phyloP scores from a whole-genome alignment of 2,888 invertebrate genomes.

The Rugalucina vietnamica region DNA sequence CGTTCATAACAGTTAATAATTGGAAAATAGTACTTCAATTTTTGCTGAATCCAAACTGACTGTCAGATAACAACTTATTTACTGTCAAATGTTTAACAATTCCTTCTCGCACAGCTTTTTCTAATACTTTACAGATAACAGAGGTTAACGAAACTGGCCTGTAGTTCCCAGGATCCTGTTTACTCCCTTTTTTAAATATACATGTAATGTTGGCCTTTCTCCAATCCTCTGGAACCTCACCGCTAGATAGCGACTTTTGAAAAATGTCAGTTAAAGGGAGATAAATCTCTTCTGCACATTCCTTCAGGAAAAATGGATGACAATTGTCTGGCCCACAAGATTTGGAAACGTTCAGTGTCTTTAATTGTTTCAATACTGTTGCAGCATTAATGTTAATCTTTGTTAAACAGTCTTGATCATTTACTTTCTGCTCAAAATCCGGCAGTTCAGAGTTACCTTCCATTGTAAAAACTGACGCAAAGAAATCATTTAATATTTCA shows the following conservation, averaged over 20 bases:
- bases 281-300: background rate
- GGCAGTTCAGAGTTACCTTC: constrained; percentile 18
- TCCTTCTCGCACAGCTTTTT: background rate
- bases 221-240: constrained; percentile 7
- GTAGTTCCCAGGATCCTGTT: constrained; percentile 19
- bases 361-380: background rate
- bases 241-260: background rate
- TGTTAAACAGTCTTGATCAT: background rate
- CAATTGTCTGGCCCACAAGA: constrained; percentile 12
- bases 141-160: constrained; percentile 20
- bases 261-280: background rate
- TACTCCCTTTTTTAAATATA: constrained; percentile 22
- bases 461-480: constrained; percentile 4
- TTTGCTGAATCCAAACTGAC: constrained; percentile 19
- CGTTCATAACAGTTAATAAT: constrained; percentile 5
- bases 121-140: constrained; percentile 3
- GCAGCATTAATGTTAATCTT: background rate
- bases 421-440: constrained; percentile 9
- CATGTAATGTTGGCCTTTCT: constrained; percentile 21
- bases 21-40: background rate
- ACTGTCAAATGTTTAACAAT: background rate
- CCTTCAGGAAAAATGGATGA: constrained; percentile 14
- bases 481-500: constrained; percentile 8
- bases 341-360: constrained; percentile 8
- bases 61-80: constrained; percentile 11